Evolutionary conservation across 2,797 vertebrate species (phyloP), one percentile per base, ranked within the genome.

Genomic region (Triplophysa yarkandensis): DNA sequence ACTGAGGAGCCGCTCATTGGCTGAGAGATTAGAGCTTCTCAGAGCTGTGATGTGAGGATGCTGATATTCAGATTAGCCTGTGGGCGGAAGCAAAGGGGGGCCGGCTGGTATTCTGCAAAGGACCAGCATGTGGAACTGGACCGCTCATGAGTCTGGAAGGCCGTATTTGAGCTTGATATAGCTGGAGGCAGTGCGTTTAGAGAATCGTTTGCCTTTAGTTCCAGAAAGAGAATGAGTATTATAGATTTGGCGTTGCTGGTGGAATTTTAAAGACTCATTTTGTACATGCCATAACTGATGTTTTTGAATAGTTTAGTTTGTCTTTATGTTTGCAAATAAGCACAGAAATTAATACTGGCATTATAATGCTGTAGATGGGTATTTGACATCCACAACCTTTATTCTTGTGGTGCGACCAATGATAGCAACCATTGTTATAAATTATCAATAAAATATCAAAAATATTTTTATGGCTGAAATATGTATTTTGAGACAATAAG

Each of bases 41-140:
- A 3, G 63, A 84, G 82, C 77, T 82, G 83, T 70, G 75, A 83
- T 82, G 80, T 81, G 86, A 89, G 88, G 88, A 88, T 89, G 86
- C 83, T 39, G 77, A 66, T 77, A 68, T 55, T 71, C 70, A 70
- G 77, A 74, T 76, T 72, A 80, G 64, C 28, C 41, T 62, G 50
- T 52, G 44, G 72, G 72, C 55, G 62, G 39, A 11, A 27, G 39
- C 50, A 65, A 41, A 60, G 58, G 75, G 28, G n/a, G 55, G 57
- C 54, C 44, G 65, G 60, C 19, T 48, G 36, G 44, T 11, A 67
- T 74, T 74, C 60, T 28, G 71, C 46, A 16, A 41, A 57, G 32
- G 60, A 69, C 46, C 57, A 19, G 48, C 25, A 54, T 46, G 68
- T 43, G 41, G 64, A 27, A 57, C 44, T 58, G 69, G 36, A 66